These are phyloP conservation scores for Stenodera caucasica DNA, from an alignment of 2,888 invertebrate species.

Conservation along the genomic window DNA sequence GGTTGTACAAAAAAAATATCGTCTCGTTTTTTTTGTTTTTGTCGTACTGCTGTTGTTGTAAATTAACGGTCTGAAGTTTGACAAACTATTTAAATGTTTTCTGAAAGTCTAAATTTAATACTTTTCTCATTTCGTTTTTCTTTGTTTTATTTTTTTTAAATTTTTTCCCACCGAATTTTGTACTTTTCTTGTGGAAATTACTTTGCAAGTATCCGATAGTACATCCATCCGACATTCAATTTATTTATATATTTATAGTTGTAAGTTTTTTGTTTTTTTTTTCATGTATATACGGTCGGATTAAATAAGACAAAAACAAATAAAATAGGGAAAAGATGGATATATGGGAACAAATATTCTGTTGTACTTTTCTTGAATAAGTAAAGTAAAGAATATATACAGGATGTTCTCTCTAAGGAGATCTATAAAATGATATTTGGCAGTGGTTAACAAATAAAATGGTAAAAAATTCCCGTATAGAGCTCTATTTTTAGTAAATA, in stretches of 20 bases:
- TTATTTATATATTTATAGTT: neutral
- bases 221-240: neutral
- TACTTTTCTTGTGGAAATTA: neutral
- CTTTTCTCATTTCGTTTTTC: neutral
- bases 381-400: neutral
- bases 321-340: neutral
- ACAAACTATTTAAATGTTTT: slow-evolving; percentile 1
- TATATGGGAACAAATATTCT: neutral
- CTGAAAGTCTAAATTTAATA: neutral
- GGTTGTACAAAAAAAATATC: neutral
- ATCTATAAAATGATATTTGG: neutral
- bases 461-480: too few species aligned
- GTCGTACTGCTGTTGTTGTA: neutral
- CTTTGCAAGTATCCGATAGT: neutral
- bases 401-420: neutral
- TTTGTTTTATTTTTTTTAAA: neutral
- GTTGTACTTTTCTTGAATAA: neutral
- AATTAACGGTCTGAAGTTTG: neutral
- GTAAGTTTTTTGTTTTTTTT: too few species aligned
- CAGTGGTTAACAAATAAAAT: neutral
- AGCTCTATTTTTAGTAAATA: neutral
- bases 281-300: too few species aligned
- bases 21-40: neutral
- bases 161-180: too few species aligned
- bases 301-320: neutral